A percentile compares a stretch with the other conserved stretches of the same genome.
These are phyloP conservation scores for Poecilia velifera DNA, from an alignment of 2,797 vertebrate genomes.

Conservation along the genomic window DNA sequence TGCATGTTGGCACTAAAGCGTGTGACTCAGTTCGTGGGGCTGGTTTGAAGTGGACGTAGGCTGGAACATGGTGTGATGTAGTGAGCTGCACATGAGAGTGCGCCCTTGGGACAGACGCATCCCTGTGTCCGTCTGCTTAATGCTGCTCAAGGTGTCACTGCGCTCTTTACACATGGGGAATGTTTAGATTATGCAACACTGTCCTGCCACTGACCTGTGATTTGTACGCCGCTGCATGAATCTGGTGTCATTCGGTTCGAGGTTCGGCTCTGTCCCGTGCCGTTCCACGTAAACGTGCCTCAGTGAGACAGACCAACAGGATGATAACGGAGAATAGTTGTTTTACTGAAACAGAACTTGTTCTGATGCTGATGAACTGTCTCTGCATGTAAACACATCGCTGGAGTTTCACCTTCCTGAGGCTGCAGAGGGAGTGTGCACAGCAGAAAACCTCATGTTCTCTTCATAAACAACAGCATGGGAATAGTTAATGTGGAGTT, in stretches of 20 bases:
- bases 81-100: background rate
- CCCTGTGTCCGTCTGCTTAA: constrained; percentile 18
- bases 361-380: background rate
- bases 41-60: background rate
- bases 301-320: background rate
- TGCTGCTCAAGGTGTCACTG: constrained; percentile 31
- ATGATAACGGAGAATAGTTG: background rate
- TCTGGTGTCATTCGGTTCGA: background rate
- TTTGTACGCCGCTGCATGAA: constrained; percentile 15
- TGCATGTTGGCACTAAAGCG: background rate
- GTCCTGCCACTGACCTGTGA: constrained; percentile 28
- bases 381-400: background rate
- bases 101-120: background rate
- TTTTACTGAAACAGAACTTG: background rate
- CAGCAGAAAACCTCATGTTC: background rate
- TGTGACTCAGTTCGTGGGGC: constrained; percentile 17
- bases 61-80: constrained; percentile 8
- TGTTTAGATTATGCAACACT: constrained; percentile 14
- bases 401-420: background rate
- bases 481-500: background rate
- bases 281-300: background rate
- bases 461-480: background rate
- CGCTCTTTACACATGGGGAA: constrained; percentile 19
- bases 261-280: background rate
- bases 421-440: background rate